Conservation (phyloP, 2,888 invertebrate genomes). For the Halocaridina rubra region DNA sequence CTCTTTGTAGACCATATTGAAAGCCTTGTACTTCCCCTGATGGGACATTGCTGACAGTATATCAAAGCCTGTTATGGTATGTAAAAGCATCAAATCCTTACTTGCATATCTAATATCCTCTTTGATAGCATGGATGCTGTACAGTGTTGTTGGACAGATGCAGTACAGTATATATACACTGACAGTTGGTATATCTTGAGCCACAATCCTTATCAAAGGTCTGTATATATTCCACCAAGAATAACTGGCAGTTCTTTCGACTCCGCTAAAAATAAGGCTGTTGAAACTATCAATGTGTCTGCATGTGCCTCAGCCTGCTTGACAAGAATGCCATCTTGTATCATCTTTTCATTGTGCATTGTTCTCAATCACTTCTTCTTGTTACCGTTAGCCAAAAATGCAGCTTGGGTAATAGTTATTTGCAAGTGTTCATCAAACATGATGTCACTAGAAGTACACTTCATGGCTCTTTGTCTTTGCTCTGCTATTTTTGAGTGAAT, state of each 20-base stretch:
- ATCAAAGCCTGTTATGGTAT: not conserved
- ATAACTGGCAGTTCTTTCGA: not conserved
- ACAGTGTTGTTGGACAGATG: not conserved
- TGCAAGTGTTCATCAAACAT: conserved; percentile 59
- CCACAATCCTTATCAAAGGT: not conserved
- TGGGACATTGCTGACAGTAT: not conserved
- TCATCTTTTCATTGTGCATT: not conserved
- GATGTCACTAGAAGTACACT: conserved; percentile 56
- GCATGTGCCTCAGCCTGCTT: not conserved
- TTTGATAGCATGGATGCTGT: not conserved
- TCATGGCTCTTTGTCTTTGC: conserved; percentile 56
- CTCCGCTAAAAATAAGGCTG: not conserved
- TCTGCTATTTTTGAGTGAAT: conserved; percentile 60
- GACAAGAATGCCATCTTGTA: not conserved
- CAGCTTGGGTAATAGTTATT: conserved; percentile 29
- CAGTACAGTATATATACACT: not conserved
- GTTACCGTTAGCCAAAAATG: conserved; percentile 35
- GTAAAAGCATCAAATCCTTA: not conserved
- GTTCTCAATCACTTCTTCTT: conserved; percentile 5
- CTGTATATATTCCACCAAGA: not conserved
- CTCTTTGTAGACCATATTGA: not conserved
- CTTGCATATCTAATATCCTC: not conserved
- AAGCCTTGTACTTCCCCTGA: not conserved
- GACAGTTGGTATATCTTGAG: too few relatives aligned
- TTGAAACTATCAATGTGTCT: not conserved